A percentile compares a stretch with the other conserved stretches of the same genome.
These are phyloP conservation scores for Cydia splendana DNA, from an alignment of 1,140 invertebrate species.

Conservation along the genomic window DNA sequence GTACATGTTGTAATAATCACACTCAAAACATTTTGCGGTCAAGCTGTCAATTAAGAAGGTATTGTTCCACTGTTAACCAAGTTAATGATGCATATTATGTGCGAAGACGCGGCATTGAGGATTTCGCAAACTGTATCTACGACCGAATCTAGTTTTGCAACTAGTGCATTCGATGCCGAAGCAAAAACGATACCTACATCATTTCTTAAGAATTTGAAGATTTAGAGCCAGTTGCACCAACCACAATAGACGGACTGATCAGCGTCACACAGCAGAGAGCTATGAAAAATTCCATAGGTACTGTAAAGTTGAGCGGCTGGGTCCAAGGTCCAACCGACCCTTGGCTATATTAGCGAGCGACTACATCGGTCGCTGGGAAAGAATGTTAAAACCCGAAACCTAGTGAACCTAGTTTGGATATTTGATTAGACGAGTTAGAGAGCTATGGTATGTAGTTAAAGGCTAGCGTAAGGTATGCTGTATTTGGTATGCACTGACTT, in stretches of 20 bases:
- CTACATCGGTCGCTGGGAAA: not conserved
- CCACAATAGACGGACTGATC: too few species aligned
- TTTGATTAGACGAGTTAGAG: not conserved
- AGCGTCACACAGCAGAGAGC: too few species aligned
- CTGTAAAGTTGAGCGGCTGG: too few species aligned
- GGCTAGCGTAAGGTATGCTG: not conserved
- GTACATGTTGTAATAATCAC: not conserved
- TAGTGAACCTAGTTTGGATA: conserved; percentile 10
- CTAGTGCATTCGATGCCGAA: not conserved
- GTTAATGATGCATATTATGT: conserved; percentile 31
- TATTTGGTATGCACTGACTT: not conserved
- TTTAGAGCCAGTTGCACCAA: too few species aligned
- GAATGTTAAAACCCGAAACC: conserved; percentile 3
- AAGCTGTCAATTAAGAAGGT: conserved; percentile 11
- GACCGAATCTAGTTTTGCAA: not conserved
- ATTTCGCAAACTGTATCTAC: conserved; percentile 19
- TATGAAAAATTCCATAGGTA: too few species aligned
- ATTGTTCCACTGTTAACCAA: conserved; percentile 26
- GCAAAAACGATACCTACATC: not conserved
- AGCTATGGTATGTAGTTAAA: not conserved
- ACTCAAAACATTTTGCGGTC: not conserved
- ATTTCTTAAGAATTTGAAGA: not conserved
- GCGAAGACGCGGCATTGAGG: conserved; percentile 23
- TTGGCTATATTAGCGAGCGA: too few species aligned
- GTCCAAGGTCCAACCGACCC: too few species aligned